phyloP scores from a whole-genome alignment of 2,113 vertebrate species.

The Romanogobio albipinnatus region DNA sequence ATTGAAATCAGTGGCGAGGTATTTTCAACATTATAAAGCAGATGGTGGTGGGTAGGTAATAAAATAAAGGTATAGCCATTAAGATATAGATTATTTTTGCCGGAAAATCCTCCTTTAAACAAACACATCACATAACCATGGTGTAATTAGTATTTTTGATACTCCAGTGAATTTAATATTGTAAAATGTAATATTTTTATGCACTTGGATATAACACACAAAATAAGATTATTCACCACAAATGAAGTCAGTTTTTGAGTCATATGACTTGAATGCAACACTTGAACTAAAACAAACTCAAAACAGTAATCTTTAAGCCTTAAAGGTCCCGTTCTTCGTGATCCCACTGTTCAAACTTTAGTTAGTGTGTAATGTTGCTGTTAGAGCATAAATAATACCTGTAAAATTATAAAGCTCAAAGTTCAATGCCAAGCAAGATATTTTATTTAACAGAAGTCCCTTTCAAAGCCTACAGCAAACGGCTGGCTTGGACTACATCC shows the following conservation, averaged over 20 bases:
- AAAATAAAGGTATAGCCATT: background rate
- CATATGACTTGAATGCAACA: background rate
- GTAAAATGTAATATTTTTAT: background rate
- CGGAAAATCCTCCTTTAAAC: background rate
- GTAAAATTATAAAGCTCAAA: no score
- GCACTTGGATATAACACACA: background rate
- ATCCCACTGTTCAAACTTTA: no score
- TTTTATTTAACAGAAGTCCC: no score
- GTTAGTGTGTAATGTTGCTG: no score
- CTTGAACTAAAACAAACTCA: background rate
- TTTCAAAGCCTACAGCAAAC: no score
- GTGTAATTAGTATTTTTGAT: background rate
- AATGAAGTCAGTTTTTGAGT: background rate
- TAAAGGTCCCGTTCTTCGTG: no score
- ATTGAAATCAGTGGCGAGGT: conserved; percentile 10
- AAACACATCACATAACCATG: background rate
- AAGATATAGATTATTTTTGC: background rate
- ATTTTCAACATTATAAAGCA: background rate
- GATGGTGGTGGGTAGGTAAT: background rate
- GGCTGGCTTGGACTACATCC: no score
- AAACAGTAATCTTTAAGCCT: background rate
- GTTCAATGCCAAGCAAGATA: no score
- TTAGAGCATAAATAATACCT: no score
- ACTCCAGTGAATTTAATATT: background rate
- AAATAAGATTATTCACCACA: background rate